A percentile compares a stretch with the other conserved stretches of the same genome.
Evolutionary conservation across 2,888 invertebrate genomes (phyloP).

Genomic region (Ypsolopha scabrella): DNA sequence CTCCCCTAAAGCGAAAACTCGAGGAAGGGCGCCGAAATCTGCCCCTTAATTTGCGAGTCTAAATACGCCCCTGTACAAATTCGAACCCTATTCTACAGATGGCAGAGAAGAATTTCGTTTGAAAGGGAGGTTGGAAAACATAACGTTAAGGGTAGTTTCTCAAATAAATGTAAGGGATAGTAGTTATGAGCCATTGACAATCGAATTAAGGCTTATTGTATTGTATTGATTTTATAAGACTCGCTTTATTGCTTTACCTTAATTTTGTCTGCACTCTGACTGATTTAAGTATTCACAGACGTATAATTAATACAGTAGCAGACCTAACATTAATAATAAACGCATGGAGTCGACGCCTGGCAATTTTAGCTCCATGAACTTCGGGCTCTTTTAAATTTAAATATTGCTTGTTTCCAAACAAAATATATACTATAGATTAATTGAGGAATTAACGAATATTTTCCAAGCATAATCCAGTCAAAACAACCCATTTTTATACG

Average conservation of each 20-base stretch:
- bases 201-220: slow-evolving; percentile 30
- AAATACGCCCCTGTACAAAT: slow-evolving; percentile 10
- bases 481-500: no score
- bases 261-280: no score
- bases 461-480: no score
- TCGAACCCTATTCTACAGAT: not conserved
- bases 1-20: slow-evolving; percentile 15
- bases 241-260: not conserved
- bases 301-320: no score
- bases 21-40: slow-evolving; percentile 24
- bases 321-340: no score
- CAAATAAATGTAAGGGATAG: slow-evolving; percentile 51
- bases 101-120: not conserved
- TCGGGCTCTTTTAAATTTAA: no score
- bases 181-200: slow-evolving; percentile 41
- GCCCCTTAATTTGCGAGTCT: slow-evolving; percentile 34
- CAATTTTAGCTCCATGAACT: no score
- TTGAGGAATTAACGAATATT: no score
- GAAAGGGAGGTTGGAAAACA: not conserved
- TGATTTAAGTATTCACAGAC: no score
- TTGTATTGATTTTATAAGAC: slow-evolving; percentile 13
- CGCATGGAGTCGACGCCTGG: no score
- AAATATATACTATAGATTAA: no score
- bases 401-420: no score
- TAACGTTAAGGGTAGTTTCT: slow-evolving; percentile 36